Evolutionary conservation across 92 coral and sea anemone genomes (phyloP), one percentile per base, ranked within the genome.

Genomic region (Zoanthus gigantus): DNA sequence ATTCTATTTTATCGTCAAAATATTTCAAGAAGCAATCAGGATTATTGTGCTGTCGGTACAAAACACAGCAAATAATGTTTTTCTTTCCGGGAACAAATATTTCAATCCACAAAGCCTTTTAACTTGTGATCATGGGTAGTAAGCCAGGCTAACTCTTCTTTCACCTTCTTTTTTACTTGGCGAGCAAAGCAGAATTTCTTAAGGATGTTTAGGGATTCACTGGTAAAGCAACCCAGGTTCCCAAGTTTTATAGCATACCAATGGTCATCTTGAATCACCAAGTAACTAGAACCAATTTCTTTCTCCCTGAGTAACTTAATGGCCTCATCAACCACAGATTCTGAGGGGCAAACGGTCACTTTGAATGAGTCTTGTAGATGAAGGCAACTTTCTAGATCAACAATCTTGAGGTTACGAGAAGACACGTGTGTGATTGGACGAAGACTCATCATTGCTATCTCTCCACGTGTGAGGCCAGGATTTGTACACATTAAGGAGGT

Each of bases 381-480:
- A 13, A 13, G 42, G 50, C 65, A 37, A 11, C 56, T 32, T 66
- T 46, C 66, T 13, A 56, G 50, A 11, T 86, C 52, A 12, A 84
- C 46, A 52, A 86, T 47, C 74, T 17, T 15, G 4, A 37, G 42
- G 4, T 37, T 37, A 3, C 77, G 31, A 37, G 65, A 58, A 34
- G 31, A 28, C 4, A 34, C 61, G 52, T 16, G 28, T n/a, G 78
- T 17, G 18, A 76, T 42, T 1, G 83, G 17, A 3, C 84, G 89
- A 47, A 86, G n/a, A 23, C 75, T 42, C 31, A 86, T 47, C 29
- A 37, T 17, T 50, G 89, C 89, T 37, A 86, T 66, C 60, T 86
- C 44, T n/a, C 89, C 89, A 76, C 89, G 65, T 44, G 74, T 54
- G 17, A 76, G 45, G 15, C 83, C 83, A 48, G 89, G 89, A 42